These are phyloP conservation scores for Danio jaintianensis DNA, from an alignment of 2,797 vertebrate genomes.

Conservation along the genomic window DNA sequence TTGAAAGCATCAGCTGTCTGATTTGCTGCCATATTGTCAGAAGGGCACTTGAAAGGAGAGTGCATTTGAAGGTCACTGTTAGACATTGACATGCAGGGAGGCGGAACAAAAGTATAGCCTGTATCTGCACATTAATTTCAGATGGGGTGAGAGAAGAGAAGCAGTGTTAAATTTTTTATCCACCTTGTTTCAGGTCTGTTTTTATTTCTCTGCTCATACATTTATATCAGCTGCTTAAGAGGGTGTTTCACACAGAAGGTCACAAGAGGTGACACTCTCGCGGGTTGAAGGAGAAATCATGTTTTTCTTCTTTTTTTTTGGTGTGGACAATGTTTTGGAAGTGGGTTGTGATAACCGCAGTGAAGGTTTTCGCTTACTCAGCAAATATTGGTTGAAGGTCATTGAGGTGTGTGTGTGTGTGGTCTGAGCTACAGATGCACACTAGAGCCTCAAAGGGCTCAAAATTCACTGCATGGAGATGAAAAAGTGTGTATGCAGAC, in stretches of 20 bases:
- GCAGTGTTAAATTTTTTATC: slow-evolving; percentile 27
- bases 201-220: slow-evolving; percentile 30
- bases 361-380: slow-evolving; percentile 27
- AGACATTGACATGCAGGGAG: slow-evolving; percentile 3
- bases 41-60: slow-evolving; percentile 40
- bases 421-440: not conserved
- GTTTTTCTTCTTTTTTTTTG: slow-evolving; percentile 6
- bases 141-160: slow-evolving; percentile 13
- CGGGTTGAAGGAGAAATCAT: slow-evolving; percentile 5
- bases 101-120: slow-evolving; percentile 19
- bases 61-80: slow-evolving; percentile 42
- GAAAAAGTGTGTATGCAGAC: not conserved
- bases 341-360: slow-evolving; percentile 30
- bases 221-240: slow-evolving; percentile 43
- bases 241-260: slow-evolving; percentile 7
- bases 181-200: slow-evolving; percentile 36
- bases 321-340: slow-evolving; percentile 9
- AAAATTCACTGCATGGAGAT: slow-evolving; percentile 15
- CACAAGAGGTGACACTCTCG: not conserved
- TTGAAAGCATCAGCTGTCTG: slow-evolving; percentile 36
- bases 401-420: not conserved
- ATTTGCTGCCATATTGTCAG: slow-evolving; percentile 1
- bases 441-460: slow-evolving; percentile 5
- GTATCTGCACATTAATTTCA: slow-evolving; percentile 4
- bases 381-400: slow-evolving; percentile 23